A percentile compares a stretch with the other conserved stretches of the same genome.
Conservation (phyloP, 2,113 vertebrate genomes). For the Salvelinus fontinalis region DNA sequence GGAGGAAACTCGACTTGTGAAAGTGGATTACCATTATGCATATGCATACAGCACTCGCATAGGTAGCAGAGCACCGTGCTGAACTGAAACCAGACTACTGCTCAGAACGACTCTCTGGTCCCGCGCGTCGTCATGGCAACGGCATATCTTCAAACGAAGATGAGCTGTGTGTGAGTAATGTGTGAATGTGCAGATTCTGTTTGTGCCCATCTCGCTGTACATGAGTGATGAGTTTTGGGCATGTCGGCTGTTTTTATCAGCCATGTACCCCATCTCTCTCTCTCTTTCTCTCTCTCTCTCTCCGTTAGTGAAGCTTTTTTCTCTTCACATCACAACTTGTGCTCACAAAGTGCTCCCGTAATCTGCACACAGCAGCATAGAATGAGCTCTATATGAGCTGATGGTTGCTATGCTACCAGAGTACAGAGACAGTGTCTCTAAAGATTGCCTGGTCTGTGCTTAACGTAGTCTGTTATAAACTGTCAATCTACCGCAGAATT, state of each 20-base stretch:
- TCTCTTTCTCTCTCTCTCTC: slow-evolving; percentile 5
- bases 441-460: slow-evolving; percentile 1
- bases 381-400: slow-evolving; percentile 3
- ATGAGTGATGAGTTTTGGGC: not conserved
- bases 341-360: not conserved
- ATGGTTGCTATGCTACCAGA: slow-evolving; percentile 8
- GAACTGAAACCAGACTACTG: slow-evolving; percentile 52
- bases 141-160: slow-evolving; percentile 55
- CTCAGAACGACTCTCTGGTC: slow-evolving; percentile 42
- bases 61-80: slow-evolving; percentile 44
- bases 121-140: slow-evolving; percentile 69
- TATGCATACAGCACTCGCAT: slow-evolving; percentile 45
- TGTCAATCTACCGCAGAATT: not conserved
- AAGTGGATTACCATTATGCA: slow-evolving; percentile 36
- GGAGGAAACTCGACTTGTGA: slow-evolving; percentile 26
- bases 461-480: slow-evolving; percentile 1
- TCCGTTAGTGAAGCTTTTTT: not conserved
- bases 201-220: not conserved
- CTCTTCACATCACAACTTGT: not conserved
- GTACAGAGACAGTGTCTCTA: not conserved
- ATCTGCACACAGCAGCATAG: not conserved
- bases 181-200: slow-evolving; percentile 1
- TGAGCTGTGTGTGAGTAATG: slow-evolving; percentile 9
- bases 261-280: not conserved
- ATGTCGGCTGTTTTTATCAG: slow-evolving; percentile 10